A percentile compares a stretch with the other conserved stretches of the same genome.
Evolutionary conservation across 2,888 invertebrate genomes (phyloP).

Genomic region (Spodoptera exigua): DNA sequence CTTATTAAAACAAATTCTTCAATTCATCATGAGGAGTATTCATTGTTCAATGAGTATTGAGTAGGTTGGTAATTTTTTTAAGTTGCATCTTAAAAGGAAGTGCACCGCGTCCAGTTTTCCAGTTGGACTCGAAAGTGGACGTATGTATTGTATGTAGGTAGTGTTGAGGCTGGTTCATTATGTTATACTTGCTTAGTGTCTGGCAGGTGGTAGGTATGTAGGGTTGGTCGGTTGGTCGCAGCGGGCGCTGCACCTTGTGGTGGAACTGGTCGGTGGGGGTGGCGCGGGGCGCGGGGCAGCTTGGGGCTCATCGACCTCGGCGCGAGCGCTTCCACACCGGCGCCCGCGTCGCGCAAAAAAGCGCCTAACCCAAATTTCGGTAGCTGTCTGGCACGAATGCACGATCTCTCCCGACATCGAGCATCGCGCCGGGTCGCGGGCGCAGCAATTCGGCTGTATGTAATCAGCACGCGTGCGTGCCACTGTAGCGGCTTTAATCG

Average conservation of each 20-base stretch:
- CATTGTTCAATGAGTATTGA: no score
- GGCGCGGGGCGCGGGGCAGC: slow-evolving; percentile 61
- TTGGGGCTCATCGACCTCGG: slow-evolving; percentile 83
- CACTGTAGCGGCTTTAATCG: slow-evolving; percentile 57
- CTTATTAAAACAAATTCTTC: no score
- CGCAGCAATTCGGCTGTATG: slow-evolving; percentile 67
- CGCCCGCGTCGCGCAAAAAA: slow-evolving; percentile 82
- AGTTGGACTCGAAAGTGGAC: slow-evolving; percentile 63
- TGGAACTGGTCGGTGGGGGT: slow-evolving; percentile 81
- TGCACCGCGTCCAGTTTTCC: slow-evolving; percentile 40
- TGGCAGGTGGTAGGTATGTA: slow-evolving; percentile 88
- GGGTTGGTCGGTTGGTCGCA: slow-evolving; percentile 78
- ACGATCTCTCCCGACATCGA: slow-evolving; percentile 72
- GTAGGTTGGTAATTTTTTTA: slow-evolving; percentile 5
- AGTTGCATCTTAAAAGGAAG: slow-evolving; percentile 8
- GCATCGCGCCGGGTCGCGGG: slow-evolving; percentile 59
- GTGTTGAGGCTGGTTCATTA: slow-evolving; percentile 64
- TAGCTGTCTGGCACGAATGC: slow-evolving; percentile 77
- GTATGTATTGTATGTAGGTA: slow-evolving; percentile 29
- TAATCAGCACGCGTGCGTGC: slow-evolving; percentile 77
- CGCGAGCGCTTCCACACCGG: slow-evolving; percentile 71
- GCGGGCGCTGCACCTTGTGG: slow-evolving; percentile 86
- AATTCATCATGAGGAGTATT: no score
- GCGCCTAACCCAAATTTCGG: slow-evolving; percentile 86
- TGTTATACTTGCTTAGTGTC: slow-evolving; percentile 82